Evolutionary conservation across 2,888 invertebrate genomes (phyloP), one percentile per base, ranked within the genome.

Genomic region (Cybosia mesomella): DNA sequence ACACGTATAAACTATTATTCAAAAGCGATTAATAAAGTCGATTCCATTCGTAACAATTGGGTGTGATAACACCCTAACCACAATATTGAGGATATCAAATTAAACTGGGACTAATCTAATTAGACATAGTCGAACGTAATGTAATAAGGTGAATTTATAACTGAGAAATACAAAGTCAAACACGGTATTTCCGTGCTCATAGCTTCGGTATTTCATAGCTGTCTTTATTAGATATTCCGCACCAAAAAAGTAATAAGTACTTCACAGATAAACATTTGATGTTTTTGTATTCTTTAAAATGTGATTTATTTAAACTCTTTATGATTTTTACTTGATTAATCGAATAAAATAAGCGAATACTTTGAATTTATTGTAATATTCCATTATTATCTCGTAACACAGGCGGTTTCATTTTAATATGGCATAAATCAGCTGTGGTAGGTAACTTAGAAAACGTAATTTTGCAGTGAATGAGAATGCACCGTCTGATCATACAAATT

Each of bases 401-500:
- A 75, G 74, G 64, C 28, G 61, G 54, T 39, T 55, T 55, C 64
- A 36, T 32, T 77, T 80, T 80, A 80, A 67, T 49, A 64, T 34
- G 24, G 67, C 34, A 77, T 74, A 70, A 72, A 77, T 74, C 54
- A 68, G 53, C 43, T 28, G 59, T 32, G 63, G 59, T 70, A 43
- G 58, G 68, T 66, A 67, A 58, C 28, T 22, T 10, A n/a, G 34
- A 65, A 70, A 70, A 79, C 66, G 61, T 71, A 71, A 77, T 79
- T 77, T 73, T 58, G 67, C 64, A 66, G 53, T 68, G 66, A n/a
- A n/a, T n/a, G 65, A 72, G 67, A 74, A 75, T n/a, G 73, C 75
- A 75, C 72, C 76, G 75, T 74, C 72, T n/a, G n/a, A n/a, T n/a
- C n/a, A n/a, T n/a, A n/a, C 72, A 69, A 60, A 43, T 18, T 75